Conservation (phyloP, 2,797 vertebrate species). For the Gouania willdenowi region DNA sequence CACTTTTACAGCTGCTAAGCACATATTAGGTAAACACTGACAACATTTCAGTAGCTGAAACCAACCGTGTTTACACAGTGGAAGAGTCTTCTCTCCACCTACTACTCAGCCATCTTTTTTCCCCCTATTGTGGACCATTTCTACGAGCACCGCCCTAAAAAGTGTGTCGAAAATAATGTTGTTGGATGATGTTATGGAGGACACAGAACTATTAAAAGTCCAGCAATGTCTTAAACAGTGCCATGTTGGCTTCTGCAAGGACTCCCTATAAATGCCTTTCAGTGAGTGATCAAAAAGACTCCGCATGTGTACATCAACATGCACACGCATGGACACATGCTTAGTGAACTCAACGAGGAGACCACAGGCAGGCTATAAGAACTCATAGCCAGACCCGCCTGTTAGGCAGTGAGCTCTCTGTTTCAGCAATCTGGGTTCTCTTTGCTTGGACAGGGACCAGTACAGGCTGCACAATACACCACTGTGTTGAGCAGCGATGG, state of each 20-base stretch:
- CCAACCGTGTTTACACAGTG: slow-evolving; percentile 32
- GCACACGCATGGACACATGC: slow-evolving; percentile 5
- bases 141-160: slow-evolving; percentile 22
- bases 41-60: slow-evolving; percentile 27
- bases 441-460: slow-evolving; percentile 68
- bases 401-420: slow-evolving; percentile 63
- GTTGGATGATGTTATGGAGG: slow-evolving; percentile 53
- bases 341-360: slow-evolving; percentile 41
- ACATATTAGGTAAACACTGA: slow-evolving; percentile 11
- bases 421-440: slow-evolving; percentile 72
- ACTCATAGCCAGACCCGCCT: slow-evolving; percentile 51
- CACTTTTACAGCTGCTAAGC: slow-evolving; percentile 17
- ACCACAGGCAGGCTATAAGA: slow-evolving; percentile 49
- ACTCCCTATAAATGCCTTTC: slow-evolving; percentile 53
- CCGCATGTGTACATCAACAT: background rate
- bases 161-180: slow-evolving; percentile 34
- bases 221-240: slow-evolving; percentile 68
- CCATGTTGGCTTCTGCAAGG: slow-evolving; percentile 48
- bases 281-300: slow-evolving; percentile 61
- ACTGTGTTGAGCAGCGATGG: slow-evolving; percentile 65
- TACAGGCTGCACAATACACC: slow-evolving; percentile 64
- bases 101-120: slow-evolving; percentile 19
- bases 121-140: slow-evolving; percentile 8
- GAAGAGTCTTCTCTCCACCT: slow-evolving; percentile 12
- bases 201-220: slow-evolving; percentile 60